phyloP scores from a whole-genome alignment of 2,888 invertebrate species.

The Allacma fusca region DNA sequence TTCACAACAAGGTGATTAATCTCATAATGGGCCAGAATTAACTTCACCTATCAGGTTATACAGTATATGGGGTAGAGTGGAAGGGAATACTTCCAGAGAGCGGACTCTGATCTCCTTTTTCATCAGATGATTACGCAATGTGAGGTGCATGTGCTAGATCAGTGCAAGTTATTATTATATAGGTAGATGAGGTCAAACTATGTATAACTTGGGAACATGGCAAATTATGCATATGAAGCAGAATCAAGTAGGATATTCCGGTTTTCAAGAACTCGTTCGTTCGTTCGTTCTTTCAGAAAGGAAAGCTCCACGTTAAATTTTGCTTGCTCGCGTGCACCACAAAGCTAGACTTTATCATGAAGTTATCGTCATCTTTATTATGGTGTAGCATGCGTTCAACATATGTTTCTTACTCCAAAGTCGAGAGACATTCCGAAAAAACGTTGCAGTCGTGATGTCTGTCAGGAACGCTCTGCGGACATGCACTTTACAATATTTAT shows the following conservation, averaged over 20 bases:
- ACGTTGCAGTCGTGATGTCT: background rate
- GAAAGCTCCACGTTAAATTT: too few species aligned
- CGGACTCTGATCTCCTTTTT: background rate
- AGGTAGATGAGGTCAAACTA: background rate
- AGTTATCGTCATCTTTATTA: background rate
- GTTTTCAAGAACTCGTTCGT: too few species aligned
- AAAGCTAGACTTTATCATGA: background rate
- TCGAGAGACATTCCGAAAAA: background rate
- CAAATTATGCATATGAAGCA: too few species aligned
- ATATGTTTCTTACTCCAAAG: background rate
- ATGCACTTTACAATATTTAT: background rate
- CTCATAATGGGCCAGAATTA: background rate
- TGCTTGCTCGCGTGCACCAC: background rate
- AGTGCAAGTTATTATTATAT: background rate
- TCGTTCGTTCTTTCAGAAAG: too few species aligned
- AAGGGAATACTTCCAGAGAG: background rate
- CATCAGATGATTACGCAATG: background rate
- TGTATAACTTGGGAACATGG: background rate
- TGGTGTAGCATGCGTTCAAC: constrained; percentile 4
- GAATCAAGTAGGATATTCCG: too few species aligned
- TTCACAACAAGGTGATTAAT: constrained; percentile 6
- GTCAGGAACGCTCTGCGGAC: background rate
- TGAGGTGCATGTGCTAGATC: background rate
- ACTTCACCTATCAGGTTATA: background rate
- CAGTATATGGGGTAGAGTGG: background rate